Base-by-base conservation (phyloP, 2,888 invertebrate species). In the Balanococcus diminutus region DNA sequence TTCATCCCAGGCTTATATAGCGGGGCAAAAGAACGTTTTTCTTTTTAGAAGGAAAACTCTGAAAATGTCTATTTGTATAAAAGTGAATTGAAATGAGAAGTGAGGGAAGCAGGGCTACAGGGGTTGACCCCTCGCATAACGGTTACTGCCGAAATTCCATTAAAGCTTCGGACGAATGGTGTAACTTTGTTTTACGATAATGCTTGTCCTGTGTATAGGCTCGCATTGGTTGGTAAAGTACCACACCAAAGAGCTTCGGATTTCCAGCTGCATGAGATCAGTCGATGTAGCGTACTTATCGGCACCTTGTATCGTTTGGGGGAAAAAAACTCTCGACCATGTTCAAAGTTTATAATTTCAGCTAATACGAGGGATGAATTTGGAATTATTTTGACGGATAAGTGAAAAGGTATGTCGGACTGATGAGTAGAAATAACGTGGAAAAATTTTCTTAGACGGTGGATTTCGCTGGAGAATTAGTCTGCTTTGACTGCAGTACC, bases 181-280 rank as follows among this genome's bases (percentile, higher is more conserved):
- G 75, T 85, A 85, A 85, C 85, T 85, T 85, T 79, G 79, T 85
- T 85, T 85, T 79, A 85, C 85, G 85, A 85, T 85, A 85, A 85
- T 85, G 75, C 72, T 85, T 46, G 39, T 28, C 31, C 75, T n/a
- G 75, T 79, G 28, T 79, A 36, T 36, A 22, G 31, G 32, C 42
- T 31, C n/a, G 79, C 85, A 79, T 72, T 85, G 46, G 85, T 85
- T 82, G 46, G 56, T 31, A 56, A 82, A 82, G 31, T 82, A 67
- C 28, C 28, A 28, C 28, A 28, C 28, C 25, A 67, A 56, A 56
- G 28, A 67, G 28, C 14, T 28, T 67, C 67, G 28, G 28, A 28
- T 67, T 67, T 16, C 5, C 6, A 28, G 28, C 16, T 0, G 16
- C 8, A 67, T 67, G 16, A 67, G 67, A 25, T 67, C 6, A 28